phyloP scores from a whole-genome alignment of 1,140 invertebrate species.

The Anastatus disparis region DNA sequence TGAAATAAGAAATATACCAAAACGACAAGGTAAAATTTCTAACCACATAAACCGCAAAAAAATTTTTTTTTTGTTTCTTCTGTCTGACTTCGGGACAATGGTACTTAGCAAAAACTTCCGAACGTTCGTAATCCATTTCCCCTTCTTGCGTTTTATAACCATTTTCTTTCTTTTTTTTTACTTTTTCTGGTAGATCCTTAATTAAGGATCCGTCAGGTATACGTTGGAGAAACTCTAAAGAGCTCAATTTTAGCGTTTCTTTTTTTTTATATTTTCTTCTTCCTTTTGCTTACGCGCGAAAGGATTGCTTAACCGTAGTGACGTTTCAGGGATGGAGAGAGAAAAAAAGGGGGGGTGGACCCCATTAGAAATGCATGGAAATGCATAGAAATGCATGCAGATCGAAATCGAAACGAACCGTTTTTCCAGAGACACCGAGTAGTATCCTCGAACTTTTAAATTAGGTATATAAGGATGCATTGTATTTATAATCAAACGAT shows the following conservation, averaged over 20 bases:
- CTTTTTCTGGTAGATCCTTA: constrained; percentile 42
- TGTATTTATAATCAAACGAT: constrained; percentile 38
- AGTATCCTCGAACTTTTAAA: constrained; percentile 40
- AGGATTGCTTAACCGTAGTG: constrained; percentile 37
- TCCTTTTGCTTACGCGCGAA: constrained; percentile 44
- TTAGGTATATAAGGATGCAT: constrained; percentile 39
- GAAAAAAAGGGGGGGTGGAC: neutral
- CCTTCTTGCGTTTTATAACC: constrained; percentile 24
- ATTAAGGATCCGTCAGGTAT: constrained; percentile 58
- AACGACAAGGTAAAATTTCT: no score
- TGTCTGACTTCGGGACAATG: no score
- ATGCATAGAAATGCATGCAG: constrained; percentile 51
- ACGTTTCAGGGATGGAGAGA: neutral
- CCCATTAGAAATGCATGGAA: constrained; percentile 59
- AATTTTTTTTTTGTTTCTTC: no score
- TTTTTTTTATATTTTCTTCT: constrained; percentile 32
- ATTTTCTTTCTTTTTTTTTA: constrained; percentile 13
- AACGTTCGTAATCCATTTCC: constrained; percentile 20
- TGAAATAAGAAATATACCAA: no score
- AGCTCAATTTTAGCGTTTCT: constrained; percentile 39
- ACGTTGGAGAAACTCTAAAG: constrained; percentile 33
- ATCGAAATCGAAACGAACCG: constrained; percentile 37
- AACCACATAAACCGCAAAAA: no score
- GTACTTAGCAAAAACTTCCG: constrained; percentile 3
- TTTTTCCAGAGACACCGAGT: no score